Percentiles rank a stretch among this genome's conserved stretches.
phyloP scores from a whole-genome alignment of 2,888 invertebrate genomes.

The Ochropleura plecta region DNA sequence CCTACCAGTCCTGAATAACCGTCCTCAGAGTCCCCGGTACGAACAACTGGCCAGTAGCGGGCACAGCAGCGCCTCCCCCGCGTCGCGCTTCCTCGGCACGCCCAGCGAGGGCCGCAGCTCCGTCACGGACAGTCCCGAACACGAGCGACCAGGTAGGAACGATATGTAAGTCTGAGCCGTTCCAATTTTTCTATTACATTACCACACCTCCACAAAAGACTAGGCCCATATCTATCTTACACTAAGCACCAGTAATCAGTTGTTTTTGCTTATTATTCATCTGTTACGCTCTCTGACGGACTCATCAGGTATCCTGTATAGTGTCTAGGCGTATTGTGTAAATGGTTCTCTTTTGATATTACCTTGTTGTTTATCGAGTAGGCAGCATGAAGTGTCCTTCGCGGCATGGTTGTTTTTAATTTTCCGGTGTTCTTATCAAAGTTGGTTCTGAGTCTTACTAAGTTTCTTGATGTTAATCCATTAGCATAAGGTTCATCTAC shows the following conservation, averaged over 20 bases:
- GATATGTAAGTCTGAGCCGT: constrained; percentile 90
- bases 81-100: constrained; percentile 83
- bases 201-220: constrained; percentile 68
- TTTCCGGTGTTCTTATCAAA: constrained; percentile 56
- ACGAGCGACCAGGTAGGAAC: constrained; percentile 90
- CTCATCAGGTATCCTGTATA: constrained; percentile 36
- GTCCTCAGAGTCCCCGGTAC: constrained; percentile 87
- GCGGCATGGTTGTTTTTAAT: constrained; percentile 69
- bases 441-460: constrained; percentile 82
- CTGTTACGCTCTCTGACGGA: constrained; percentile 49
- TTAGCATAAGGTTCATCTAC: neutral
- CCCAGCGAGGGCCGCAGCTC: constrained; percentile 86
- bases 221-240: constrained; percentile 53
- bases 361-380: constrained; percentile 42
- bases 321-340: constrained; percentile 44
- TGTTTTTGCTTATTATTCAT: constrained; percentile 48
- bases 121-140: constrained; percentile 85
- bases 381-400: constrained; percentile 70
- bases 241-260: constrained; percentile 55
- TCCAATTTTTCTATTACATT: constrained; percentile 86
- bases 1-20: constrained; percentile 63
- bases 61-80: constrained; percentile 86
- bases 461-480: constrained; percentile 39
- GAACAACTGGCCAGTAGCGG: constrained; percentile 88
- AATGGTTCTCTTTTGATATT: constrained; percentile 38